Evolutionary conservation across 1,140 invertebrate species (phyloP), one percentile per base, ranked within the genome.

Genomic region (Chironomus striatipennis): DNA sequence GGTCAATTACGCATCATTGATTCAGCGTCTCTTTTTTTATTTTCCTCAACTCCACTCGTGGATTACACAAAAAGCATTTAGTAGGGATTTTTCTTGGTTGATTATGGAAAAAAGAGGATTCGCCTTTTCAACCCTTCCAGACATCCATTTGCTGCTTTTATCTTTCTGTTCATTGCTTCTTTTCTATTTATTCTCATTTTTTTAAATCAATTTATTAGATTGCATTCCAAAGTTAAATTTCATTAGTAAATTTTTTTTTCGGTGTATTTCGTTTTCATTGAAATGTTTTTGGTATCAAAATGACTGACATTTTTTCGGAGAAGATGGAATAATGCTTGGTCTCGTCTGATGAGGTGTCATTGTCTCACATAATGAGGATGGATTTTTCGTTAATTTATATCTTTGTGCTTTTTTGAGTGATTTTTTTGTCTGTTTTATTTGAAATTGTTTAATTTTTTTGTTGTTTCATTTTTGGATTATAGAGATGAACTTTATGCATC

Each of bases 1-100:
- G 65, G 65, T 70, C 65, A 70, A 70, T 70, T 70, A 70, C 65
- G 65, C 65, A 70, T 70, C 65, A 43, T 73, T 42, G 24, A 42
- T 43, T 73, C 73, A 43, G n/a, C 67, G 18, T 18, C 67, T 34
- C 24, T 34, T 34, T n/a, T n/a, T 70, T 70, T 73, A 24, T 73
- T 21, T 72, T 20, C 17, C 10, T 73, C 70, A 73, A 24, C 18
- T 70, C 65, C 24, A 10, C 67, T 18, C 34, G 24, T 24, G 17
- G 42, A 73, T 73, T 43, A 73, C 17, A 18, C 9, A 73, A 73
- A 73, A 73, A 73, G 17, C 5, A 15, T 73, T 12, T 34, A 42
- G 20, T 15, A 34, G 72, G 17, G 24, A 34, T 34, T 34, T 34
- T 34, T 34, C 24, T 34, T 34, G 24, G 24, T 34, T 34, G 24